phyloP scores from a whole-genome alignment of 2,888 invertebrate genomes.

The Horisme vitalbata region DNA sequence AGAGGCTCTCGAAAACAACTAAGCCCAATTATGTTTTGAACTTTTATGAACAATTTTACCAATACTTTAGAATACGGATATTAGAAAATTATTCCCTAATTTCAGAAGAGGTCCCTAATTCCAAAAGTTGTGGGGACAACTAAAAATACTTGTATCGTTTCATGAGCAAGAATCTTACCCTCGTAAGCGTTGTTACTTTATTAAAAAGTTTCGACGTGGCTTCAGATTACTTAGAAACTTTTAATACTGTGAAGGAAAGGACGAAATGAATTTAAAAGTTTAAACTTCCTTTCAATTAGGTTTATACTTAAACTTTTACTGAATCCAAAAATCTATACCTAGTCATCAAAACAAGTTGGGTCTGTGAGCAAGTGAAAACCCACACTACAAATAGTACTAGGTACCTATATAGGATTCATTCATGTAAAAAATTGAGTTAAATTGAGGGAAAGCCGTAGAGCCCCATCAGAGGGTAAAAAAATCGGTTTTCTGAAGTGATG shows the following conservation, averaged over 20 bases:
- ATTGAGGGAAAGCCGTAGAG: too few relatives aligned
- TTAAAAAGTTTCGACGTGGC: constrained; percentile 61
- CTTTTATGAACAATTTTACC: constrained; percentile 24
- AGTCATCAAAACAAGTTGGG: too few relatives aligned
- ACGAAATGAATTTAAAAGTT: constrained; percentile 53
- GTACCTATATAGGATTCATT: too few relatives aligned
- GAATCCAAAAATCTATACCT: not conserved
- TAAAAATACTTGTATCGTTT: constrained; percentile 44
- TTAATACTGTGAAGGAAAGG: constrained; percentile 46
- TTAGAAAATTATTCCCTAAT: constrained; percentile 26
- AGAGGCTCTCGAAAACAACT: constrained; percentile 15
- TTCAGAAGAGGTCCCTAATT: constrained; percentile 18
- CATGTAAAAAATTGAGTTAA: too few relatives aligned
- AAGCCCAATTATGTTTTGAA: constrained; percentile 21
- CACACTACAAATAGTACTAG: too few relatives aligned
- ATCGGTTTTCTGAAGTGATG: too few relatives aligned
- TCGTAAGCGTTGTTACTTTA: constrained; percentile 55
- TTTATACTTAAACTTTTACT: not conserved
- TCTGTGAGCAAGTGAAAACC: too few relatives aligned
- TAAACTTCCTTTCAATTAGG: constrained; percentile 24
- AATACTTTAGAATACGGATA: constrained; percentile 23
- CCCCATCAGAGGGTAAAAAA: too few relatives aligned
- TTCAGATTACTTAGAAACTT: constrained; percentile 61
- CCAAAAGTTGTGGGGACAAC: constrained; percentile 28
- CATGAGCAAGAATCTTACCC: constrained; percentile 41